Evolutionary conservation across 1,140 invertebrate genomes (phyloP).

Genomic region (Papilio glaucus): DNA sequence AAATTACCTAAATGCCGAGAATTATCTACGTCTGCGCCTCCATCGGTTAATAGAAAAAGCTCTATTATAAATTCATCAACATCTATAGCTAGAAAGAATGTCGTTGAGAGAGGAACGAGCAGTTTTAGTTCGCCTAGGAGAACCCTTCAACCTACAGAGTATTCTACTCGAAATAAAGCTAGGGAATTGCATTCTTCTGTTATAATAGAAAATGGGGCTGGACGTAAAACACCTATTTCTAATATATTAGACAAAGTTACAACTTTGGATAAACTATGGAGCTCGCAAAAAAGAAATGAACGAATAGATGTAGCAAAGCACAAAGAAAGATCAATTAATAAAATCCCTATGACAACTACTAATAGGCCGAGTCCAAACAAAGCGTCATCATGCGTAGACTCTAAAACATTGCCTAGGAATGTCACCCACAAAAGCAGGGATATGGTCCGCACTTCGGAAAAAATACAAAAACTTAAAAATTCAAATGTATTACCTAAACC

Average conservation of each 20-base stretch:
- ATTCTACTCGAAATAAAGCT: slow-evolving; percentile 64
- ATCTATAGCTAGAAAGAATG: slow-evolving; percentile 49
- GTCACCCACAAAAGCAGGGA: slow-evolving; percentile 72
- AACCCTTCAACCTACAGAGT: slow-evolving; percentile 76
- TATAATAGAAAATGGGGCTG: slow-evolving; percentile 77
- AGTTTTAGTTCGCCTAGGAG: slow-evolving; percentile 78
- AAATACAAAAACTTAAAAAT: slow-evolving; percentile 70
- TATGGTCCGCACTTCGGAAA: slow-evolving; percentile 76
- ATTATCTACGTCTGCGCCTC: slow-evolving; percentile 69
- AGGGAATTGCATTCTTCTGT: slow-evolving; percentile 56
- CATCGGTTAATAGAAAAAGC: slow-evolving; percentile 63
- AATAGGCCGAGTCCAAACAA: slow-evolving; percentile 43
- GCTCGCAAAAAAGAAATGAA: slow-evolving; percentile 78
- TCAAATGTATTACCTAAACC: slow-evolving; percentile 62
- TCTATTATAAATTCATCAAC: slow-evolving; percentile 42
- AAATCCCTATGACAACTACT: slow-evolving; percentile 37
- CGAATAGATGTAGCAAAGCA: slow-evolving; percentile 66
- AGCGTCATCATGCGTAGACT: slow-evolving; percentile 8
- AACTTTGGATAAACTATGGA: slow-evolving; percentile 79
- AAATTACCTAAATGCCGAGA: slow-evolving; percentile 65
- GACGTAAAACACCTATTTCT: slow-evolving; percentile 78
- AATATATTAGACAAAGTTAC: slow-evolving; percentile 80
- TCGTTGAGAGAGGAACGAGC: slow-evolving; percentile 62
- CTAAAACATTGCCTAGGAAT: slow-evolving; percentile 35
- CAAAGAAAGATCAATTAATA: slow-evolving; percentile 57